Base-by-base conservation (phyloP, 1,140 invertebrate genomes). In the Andricus grossulariae region DNA sequence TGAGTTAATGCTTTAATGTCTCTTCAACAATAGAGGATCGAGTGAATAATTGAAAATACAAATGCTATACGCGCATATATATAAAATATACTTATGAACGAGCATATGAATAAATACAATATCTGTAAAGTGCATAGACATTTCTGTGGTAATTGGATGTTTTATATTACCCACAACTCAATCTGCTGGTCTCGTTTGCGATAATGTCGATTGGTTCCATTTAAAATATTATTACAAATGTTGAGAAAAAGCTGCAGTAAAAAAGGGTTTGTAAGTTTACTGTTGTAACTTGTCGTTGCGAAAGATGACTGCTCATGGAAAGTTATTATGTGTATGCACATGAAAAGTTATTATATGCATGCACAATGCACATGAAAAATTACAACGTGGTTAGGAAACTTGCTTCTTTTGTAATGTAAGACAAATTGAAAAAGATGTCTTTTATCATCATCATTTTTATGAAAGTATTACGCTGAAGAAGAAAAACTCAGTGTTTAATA, bases 161-260 rank as follows among this genome's bases (percentile, higher is more conserved):
- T 66, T 32, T 32, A 32, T 66, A 32, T 60, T 45, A 45, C 39
- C 39, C 39, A 11, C 39, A 11, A 45, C 39, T 66, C 25, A 66
- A 66, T 32, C 3, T 66, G 25, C 13, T 66, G 25, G 25, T 66
- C 15, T 32, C 52, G 8, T 18, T 54, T 54, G 18, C 57, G 2
- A 25, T 66, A 66, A 66, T 66, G 25, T 13, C 57, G 13, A 66
- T 66, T 66, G 57, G 57, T 39, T 66, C 16, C 57, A 66, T 66
- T 54, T 54, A n/a, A 54, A 54, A 54, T 1, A 66, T 66, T 32
- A 66, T 25, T 66, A 32, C 57, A 66, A 66, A 66, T 66, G 13
- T 32, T 66, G 57, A 66, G 57, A 66, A 66, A 66, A 66, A 66
- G 25, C 55, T 16, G 10, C 21, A 8, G 5, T 25, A 32, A 12